These are phyloP conservation scores for Parnassius mnemosyne DNA, from an alignment of 2,888 invertebrate species.

Conservation along the genomic window DNA sequence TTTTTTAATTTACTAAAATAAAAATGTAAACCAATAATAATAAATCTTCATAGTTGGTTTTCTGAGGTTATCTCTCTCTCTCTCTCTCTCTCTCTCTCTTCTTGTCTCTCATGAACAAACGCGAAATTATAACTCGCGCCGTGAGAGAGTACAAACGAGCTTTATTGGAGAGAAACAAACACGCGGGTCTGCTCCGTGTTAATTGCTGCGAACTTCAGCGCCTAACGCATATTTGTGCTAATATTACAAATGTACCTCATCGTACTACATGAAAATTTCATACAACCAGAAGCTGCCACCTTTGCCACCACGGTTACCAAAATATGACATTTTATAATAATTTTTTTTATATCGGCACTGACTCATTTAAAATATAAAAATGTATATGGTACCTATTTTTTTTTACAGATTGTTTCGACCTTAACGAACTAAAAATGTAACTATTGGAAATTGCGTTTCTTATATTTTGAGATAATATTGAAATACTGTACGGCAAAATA, in stretches of 20 bases:
- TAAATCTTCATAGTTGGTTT: too few species aligned
- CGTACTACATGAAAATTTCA: constrained; percentile 1
- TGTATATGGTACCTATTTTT: too few species aligned
- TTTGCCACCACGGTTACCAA: background rate
- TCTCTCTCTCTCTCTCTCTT: too few species aligned
- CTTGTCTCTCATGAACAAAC: constrained; percentile 4
- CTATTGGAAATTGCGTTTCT: too few species aligned
- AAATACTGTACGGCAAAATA: too few species aligned
- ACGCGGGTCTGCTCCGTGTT: constrained; percentile 17
- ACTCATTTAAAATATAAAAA: too few species aligned
- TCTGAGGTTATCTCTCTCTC: too few species aligned
- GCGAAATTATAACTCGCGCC: constrained; percentile 19
- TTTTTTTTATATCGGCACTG: background rate
- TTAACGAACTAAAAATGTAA: too few species aligned
- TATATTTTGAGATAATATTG: too few species aligned
- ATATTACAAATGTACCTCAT: constrained; percentile 13
- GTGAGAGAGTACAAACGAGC: constrained; percentile 12
- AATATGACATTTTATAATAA: background rate
- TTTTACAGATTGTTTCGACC: too few species aligned
- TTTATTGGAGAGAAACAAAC: constrained; percentile 22
- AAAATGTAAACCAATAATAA: too few species aligned
- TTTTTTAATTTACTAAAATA: too few species aligned
- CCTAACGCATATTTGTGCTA: constrained; percentile 20
- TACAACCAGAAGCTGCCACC: constrained; percentile 2
- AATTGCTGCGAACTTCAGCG: constrained; percentile 24